Conservation (phyloP, 2,888 invertebrate species). For the Lithophane socia region DNA sequence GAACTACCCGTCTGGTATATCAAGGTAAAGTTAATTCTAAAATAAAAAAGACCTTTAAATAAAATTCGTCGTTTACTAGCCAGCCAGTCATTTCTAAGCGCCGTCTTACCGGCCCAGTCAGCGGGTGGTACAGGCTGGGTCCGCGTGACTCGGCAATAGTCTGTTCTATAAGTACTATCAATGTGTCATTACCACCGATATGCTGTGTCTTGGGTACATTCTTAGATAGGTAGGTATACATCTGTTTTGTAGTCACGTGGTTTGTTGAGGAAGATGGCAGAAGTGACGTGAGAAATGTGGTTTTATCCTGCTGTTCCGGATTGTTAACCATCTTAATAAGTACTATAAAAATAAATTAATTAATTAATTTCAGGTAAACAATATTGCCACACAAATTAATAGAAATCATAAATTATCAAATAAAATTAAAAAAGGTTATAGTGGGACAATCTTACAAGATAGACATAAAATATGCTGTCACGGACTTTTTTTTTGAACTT, state of each 20-base stretch:
- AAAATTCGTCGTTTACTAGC: neutral
- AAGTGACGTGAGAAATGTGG: neutral
- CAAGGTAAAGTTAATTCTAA: too few species aligned
- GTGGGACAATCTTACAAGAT: too few species aligned
- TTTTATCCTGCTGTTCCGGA: neutral
- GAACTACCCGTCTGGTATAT: neutral
- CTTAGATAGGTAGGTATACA: slow-evolving; percentile 4
- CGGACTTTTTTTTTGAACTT: too few species aligned
- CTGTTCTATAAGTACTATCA: slow-evolving; percentile 44
- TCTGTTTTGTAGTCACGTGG: slow-evolving; percentile 12
- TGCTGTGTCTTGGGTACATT: slow-evolving; percentile 29
- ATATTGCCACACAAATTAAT: too few species aligned
- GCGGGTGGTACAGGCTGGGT: slow-evolving; percentile 65
- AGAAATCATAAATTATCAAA: too few species aligned
- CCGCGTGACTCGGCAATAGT: slow-evolving; percentile 54
- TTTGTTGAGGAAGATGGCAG: neutral
- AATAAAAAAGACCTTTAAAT: neutral
- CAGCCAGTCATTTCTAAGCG: slow-evolving; percentile 12
- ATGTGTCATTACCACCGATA: slow-evolving; percentile 54
- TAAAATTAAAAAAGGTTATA: too few species aligned
- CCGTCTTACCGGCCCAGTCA: slow-evolving; percentile 55
- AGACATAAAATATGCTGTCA: too few species aligned
- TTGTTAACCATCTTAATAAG: too few species aligned
- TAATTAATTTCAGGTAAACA: too few species aligned
- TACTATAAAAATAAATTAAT: too few species aligned